Base-by-base conservation (phyloP, 2,888 invertebrate genomes). In the Baccha elongata region DNA sequence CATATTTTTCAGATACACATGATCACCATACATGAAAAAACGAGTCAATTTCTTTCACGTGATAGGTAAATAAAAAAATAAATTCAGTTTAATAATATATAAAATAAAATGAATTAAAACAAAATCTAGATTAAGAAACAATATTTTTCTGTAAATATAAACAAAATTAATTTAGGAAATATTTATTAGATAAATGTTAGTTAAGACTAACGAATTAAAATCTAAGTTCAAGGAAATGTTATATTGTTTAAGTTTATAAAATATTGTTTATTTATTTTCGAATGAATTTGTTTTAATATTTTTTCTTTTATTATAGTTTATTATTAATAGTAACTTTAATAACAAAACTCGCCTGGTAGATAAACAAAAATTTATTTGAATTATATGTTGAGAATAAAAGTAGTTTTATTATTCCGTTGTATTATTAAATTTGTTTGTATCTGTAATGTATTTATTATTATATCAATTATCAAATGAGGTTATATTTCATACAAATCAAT, bases 1-100 rank as follows among this genome's bases (percentile, higher is more conserved):
- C 92, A 91, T n/a, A n/a, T 32, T 90, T 90, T 91, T 87, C 94
- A 94, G 94, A 94, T 93, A 93, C 93, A 90, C 94, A 93, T 91
- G 94, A 94, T 90, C 94, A 94, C 92, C 93, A 93, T 92, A 94
- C 94, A 92, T 94, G 92, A 93, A 90, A 90, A 90, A 88, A 89
- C 88, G 89, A 89, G 91, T 90, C 91, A 91, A 91, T 90, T 91
- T 89, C 88, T 87, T 90, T 89, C 87, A 88, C 89, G 91, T 90
- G 90, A 90, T 90, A 90, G 89, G 88, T 89, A 88, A 90, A 88
- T 87, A 74, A 87, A 87, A n/a, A 88, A 88, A 86, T 87, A 86
- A 84, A 76, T 76, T 79, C 62, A 85, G 79, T 78, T 85, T 79
- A 85, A 79, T 83, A 84, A 67, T 85, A 69, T 68, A 85, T n/a